Conservation (phyloP, 2,888 invertebrate species). For the Coelogynopora nodosa region DNA sequence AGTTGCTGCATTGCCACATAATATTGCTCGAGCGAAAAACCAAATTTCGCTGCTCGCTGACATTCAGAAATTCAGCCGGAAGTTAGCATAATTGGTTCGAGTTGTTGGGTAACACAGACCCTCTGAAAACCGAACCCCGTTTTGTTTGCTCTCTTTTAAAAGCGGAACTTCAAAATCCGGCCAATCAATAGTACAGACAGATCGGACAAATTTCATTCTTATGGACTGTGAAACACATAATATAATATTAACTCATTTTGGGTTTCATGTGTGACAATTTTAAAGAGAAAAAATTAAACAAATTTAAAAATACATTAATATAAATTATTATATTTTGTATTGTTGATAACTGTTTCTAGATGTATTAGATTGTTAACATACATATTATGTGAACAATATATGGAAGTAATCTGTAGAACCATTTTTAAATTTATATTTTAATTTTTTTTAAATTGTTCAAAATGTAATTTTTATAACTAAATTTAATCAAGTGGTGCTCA, state of each 20-base stretch:
- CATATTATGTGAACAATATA: too few relatives aligned
- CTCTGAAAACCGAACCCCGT: not conserved
- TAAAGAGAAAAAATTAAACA: too few relatives aligned
- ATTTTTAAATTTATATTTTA: too few relatives aligned
- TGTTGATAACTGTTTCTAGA: not conserved
- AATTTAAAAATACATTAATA: not conserved
- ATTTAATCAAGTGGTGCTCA: too few relatives aligned
- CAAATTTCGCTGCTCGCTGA: not conserved
- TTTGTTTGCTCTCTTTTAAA: not conserved
- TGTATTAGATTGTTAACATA: not conserved
- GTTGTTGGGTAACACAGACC: not conserved
- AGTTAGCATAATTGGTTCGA: not conserved
- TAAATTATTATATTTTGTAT: not conserved
- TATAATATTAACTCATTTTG: not conserved
- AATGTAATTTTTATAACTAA: too few relatives aligned
- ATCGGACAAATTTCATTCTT: not conserved
- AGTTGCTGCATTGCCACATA: not conserved
- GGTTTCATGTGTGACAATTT: too few relatives aligned
- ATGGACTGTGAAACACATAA: not conserved
- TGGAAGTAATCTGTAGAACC: too few relatives aligned
- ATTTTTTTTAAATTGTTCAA: too few relatives aligned
- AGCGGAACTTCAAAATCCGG: not conserved
- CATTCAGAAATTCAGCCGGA: not conserved
- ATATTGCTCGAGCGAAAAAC: not conserved
- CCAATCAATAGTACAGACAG: not conserved